These are phyloP conservation scores for Charadrius vociferus DNA, from an alignment of 2,113 vertebrate genomes.

Conservation along the genomic window DNA sequence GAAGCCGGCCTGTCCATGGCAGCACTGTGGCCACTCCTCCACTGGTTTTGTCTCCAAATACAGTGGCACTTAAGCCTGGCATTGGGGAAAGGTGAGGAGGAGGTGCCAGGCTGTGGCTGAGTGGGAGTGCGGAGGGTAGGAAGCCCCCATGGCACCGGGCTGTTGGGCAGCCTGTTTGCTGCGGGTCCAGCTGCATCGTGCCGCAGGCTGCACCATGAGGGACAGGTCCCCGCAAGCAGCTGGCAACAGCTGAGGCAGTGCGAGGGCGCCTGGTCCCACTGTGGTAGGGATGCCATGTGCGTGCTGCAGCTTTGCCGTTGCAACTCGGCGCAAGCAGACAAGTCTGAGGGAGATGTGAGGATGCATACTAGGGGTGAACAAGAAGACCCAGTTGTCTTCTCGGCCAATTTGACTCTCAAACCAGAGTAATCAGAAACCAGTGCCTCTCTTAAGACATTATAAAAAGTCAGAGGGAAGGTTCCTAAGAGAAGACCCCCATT, in stretches of 20 bases:
- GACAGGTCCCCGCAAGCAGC: neutral
- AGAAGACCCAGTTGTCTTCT: neutral
- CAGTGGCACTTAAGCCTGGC: fast-evolving
- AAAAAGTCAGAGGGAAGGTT: neutral
- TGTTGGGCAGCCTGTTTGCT: neutral
- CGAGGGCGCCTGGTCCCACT: neutral
- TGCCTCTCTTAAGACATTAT: neutral
- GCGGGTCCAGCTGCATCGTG: fast-evolving
- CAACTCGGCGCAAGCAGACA: neutral
- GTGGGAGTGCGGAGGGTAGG: neutral
- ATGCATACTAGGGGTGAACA: fast-evolving
- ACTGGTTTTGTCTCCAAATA: neutral
- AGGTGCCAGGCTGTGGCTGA: fast-evolving
- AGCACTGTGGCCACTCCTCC: neutral
- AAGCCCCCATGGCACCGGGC: neutral
- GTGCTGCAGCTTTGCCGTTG: neutral
- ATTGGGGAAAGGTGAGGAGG: neutral
- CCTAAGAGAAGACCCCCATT: neutral
- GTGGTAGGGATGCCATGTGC: fast-evolving
- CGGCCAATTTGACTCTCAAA: neutral
- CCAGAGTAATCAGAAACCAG: neutral
- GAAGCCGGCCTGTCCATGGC: neutral
- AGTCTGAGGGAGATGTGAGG: neutral
- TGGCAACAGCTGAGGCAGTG: neutral
- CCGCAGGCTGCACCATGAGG: no score